These are phyloP conservation scores for Argyrosomus regius DNA, from an alignment of 2,797 vertebrate genomes.

Conservation along the genomic window DNA sequence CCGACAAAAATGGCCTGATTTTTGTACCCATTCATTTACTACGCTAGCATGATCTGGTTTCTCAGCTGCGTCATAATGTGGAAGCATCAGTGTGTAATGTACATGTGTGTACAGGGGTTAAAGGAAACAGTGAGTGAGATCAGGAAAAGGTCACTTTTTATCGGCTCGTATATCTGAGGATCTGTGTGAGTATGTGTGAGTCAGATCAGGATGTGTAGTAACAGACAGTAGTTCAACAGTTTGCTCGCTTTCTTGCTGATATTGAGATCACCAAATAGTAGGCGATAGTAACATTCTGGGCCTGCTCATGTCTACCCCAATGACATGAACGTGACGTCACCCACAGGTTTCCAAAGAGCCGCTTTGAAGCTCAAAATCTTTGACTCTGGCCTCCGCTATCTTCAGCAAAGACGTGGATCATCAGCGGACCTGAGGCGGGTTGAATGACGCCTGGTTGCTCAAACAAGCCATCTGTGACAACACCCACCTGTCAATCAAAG, in stretches of 20 bases:
- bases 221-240: neutral
- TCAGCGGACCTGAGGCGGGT: too few relatives aligned
- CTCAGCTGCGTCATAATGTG: constrained; percentile 2
- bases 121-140: constrained; percentile 12
- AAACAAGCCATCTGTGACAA: too few relatives aligned
- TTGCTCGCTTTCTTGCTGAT: neutral
- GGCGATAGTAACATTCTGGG: too few relatives aligned
- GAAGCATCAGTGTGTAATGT: constrained; percentile 2
- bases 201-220: constrained; percentile 9
- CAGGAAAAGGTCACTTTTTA: constrained; percentile 54
- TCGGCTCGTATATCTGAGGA: constrained; percentile 24
- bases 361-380: too few relatives aligned
- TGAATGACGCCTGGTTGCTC: too few relatives aligned
- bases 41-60: constrained; percentile 35
- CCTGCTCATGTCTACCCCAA: too few relatives aligned
- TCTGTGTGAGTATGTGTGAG: constrained; percentile 15
- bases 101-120: neutral
- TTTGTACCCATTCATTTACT: constrained; percentile 32
- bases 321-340: too few relatives aligned
- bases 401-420: too few relatives aligned
- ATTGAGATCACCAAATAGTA: too few relatives aligned
- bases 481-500: too few relatives aligned
- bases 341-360: too few relatives aligned
- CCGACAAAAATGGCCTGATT: constrained; percentile 52
- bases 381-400: too few relatives aligned